Evolutionary conservation across 1,140 invertebrate genomes (phyloP).

Genomic region (Araneus ventricosus): DNA sequence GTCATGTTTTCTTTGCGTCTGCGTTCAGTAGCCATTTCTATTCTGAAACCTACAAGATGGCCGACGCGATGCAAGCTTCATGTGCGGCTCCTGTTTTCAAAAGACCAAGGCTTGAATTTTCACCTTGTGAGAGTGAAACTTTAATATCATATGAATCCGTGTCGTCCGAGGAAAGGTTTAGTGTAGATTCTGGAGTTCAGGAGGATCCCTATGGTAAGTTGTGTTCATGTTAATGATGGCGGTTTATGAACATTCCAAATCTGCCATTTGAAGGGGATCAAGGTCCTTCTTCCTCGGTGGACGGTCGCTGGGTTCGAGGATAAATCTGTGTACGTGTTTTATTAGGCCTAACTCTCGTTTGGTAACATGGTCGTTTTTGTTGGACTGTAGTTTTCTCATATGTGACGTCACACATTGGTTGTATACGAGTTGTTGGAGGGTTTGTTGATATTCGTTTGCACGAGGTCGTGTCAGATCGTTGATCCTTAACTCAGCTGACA

Average conservation of each 20-base stretch:
- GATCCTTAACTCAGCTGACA: conserved; percentile 62
- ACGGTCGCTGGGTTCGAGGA: conserved; percentile 35
- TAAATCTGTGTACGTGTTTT: neutral
- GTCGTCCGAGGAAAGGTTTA: conserved; percentile 68
- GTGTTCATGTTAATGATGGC: conserved; percentile 57
- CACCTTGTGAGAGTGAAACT: conserved; percentile 42
- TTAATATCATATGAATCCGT: conserved; percentile 66
- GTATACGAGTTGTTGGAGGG: conserved; percentile 44
- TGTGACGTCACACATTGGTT: conserved; percentile 25
- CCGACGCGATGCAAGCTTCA: conserved; percentile 70
- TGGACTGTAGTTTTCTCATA: neutral
- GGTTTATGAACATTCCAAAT: conserved; percentile 43
- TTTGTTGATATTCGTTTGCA: conserved; percentile 72
- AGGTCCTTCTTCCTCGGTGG: conserved; percentile 54
- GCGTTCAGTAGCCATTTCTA: conserved; percentile 48
- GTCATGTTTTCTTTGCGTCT: conserved; percentile 48
- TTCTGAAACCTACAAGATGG: conserved; percentile 72
- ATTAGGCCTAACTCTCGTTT: conserved; percentile 57
- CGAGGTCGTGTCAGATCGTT: conserved; percentile 72
- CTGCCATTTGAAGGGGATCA: conserved; percentile 41
- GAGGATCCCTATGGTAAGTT: conserved; percentile 69
- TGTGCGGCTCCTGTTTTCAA: conserved; percentile 73
- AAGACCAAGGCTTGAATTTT: conserved; percentile 68
- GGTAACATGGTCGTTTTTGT: conserved; percentile 20
- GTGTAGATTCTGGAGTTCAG: conserved; percentile 60